Percentiles rank a stretch among this genome's conserved stretches.
phyloP scores from a whole-genome alignment of 2,113 vertebrate genomes.

The Cyprinodon variegatus region DNA sequence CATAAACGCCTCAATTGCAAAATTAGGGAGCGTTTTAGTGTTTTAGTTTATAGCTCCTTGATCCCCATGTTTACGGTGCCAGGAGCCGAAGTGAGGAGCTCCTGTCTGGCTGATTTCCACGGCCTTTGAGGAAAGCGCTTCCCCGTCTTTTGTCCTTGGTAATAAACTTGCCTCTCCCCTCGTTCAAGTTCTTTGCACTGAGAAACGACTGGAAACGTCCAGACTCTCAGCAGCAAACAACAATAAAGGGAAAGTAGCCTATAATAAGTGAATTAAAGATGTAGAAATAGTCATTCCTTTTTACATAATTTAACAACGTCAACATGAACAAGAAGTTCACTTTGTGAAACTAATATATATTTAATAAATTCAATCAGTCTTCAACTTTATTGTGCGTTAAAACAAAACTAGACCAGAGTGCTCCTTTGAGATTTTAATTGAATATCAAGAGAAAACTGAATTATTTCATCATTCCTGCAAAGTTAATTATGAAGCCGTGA shows the following conservation, averaged over 20 bases:
- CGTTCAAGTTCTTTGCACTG: constrained; percentile 81
- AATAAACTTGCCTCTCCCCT: constrained; percentile 96
- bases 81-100: constrained; percentile 90
- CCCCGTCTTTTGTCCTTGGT: constrained; percentile 96
- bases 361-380: background rate
- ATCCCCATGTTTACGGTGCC: constrained; percentile 81
- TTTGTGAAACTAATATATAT: background rate
- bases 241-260: no score
- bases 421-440: background rate
- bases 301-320: background rate
- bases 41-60: constrained; percentile 76
- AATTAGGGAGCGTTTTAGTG: constrained; percentile 44
- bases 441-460: background rate
- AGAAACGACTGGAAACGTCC: constrained; percentile 1
- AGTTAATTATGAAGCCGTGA: constrained; percentile 1
- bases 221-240: background rate
- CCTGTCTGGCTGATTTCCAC: constrained; percentile 82
- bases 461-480: background rate
- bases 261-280: background rate
- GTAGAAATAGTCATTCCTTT: background rate
- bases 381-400: background rate
- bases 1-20: constrained; percentile 2
- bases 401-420: background rate
- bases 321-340: background rate
- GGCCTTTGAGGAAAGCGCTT: constrained; percentile 85